These are phyloP conservation scores for Tursiops truncatus DNA, from an alignment of 2,113 vertebrate species.

Conservation along the genomic window DNA sequence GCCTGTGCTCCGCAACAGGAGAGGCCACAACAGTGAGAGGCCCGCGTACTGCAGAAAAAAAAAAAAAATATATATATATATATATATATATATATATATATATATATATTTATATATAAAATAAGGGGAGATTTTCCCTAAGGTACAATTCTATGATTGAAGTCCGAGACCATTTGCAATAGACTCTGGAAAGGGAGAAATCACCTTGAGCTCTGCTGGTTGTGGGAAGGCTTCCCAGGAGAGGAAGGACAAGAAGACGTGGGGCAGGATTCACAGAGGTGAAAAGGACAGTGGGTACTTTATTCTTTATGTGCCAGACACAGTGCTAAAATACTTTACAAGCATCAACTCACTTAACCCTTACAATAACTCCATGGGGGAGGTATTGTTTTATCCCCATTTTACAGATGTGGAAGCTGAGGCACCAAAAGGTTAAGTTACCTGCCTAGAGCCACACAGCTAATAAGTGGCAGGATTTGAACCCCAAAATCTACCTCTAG, in stretches of 20 bases:
- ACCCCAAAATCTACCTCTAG: neutral
- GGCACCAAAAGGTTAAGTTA: neutral
- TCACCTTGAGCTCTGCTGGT: neutral
- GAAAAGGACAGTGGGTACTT: neutral
- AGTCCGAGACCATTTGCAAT: too few species aligned
- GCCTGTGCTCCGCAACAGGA: too few species aligned
- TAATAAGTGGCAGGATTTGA: neutral
- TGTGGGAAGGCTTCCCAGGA: neutral
- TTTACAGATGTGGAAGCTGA: neutral
- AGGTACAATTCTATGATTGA: neutral
- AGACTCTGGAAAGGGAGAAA: neutral
- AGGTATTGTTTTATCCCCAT: neutral
- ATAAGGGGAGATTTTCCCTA: neutral
- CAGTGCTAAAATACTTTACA: neutral
- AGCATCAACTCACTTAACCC: neutral
- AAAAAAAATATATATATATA: too few species aligned
- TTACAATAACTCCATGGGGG: neutral
- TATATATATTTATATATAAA: too few species aligned
- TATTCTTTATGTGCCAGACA: neutral
- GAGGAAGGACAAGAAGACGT: neutral
- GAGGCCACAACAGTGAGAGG: too few species aligned
- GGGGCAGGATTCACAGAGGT: neutral
- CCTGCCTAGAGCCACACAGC: neutral
- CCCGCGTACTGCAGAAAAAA: too few species aligned
- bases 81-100: too few species aligned